These are phyloP conservation scores for Loxodonta africana DNA, from an alignment of 2,113 vertebrate genomes.

Conservation along the genomic window DNA sequence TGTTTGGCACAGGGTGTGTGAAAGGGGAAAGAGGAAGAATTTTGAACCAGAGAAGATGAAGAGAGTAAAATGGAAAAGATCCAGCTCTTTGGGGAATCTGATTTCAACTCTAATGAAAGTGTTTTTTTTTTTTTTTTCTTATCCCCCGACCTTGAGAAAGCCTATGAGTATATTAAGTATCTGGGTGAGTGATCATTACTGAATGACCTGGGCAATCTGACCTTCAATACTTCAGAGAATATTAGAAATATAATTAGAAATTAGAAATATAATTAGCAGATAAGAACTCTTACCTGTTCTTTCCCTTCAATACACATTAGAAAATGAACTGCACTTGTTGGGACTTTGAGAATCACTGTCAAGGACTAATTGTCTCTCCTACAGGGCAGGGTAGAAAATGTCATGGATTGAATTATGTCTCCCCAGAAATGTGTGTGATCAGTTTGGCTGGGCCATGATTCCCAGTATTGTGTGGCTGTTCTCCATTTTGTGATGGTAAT, in stretches of 20 bases:
- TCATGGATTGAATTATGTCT: too few species aligned
- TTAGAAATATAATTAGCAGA: not conserved
- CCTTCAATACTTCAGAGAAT: constrained; percentile 3
- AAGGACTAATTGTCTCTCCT: not conserved
- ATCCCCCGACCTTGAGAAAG: not conserved
- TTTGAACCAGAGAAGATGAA: not conserved
- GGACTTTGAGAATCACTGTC: not conserved
- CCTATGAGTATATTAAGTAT: not conserved
- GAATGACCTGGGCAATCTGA: not conserved
- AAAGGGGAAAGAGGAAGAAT: not conserved
- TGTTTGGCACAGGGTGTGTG: not conserved
- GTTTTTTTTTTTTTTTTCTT: not conserved
- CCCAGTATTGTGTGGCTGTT: too few species aligned
- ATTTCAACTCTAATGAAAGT: constrained; percentile 27
- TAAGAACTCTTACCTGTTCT: not conserved
- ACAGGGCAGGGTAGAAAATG: not conserved
- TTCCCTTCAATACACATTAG: not conserved
- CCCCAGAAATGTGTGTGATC: too few species aligned
- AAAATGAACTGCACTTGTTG: not conserved
- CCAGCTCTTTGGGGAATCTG: not conserved
- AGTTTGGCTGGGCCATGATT: too few species aligned
- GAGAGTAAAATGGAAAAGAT: not conserved
- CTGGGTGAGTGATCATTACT: not conserved
- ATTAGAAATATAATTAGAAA: not conserved
- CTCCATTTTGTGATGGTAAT: too few species aligned